phyloP scores from a whole-genome alignment of 1,140 invertebrate genomes.

The Notospermus geniculatus region DNA sequence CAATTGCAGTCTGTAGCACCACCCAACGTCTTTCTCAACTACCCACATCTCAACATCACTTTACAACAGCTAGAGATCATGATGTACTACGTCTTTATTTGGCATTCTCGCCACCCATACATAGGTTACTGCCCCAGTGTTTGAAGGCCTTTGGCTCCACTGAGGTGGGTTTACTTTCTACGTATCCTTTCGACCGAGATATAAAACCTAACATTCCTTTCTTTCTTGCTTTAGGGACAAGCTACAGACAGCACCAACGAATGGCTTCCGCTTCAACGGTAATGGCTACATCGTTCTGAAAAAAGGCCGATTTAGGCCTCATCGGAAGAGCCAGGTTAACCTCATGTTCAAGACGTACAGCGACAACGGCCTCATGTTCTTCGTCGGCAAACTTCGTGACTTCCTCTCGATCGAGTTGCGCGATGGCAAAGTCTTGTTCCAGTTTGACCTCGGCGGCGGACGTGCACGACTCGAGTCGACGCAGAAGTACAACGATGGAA shows the following conservation, averaged over 20 bases:
- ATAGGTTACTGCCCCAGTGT: no score
- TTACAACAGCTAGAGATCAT: no score
- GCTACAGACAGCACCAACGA: slow-evolving; percentile 32
- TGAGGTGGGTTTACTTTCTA: no score
- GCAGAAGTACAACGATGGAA: slow-evolving; percentile 71
- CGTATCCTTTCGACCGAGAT: no score
- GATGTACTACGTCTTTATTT: no score
- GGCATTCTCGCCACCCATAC: no score
- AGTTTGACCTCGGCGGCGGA: slow-evolving; percentile 72
- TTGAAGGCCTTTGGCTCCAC: no score
- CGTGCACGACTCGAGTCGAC: slow-evolving; percentile 59
- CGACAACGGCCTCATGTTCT: slow-evolving; percentile 85
- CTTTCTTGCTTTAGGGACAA: slow-evolving; percentile 27
- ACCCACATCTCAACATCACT: no score
- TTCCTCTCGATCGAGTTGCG: slow-evolving; percentile 83
- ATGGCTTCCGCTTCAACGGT: slow-evolving; percentile 71
- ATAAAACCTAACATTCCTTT: no score
- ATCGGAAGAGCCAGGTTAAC: slow-evolving; percentile 62
- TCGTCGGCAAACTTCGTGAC: slow-evolving; percentile 69
- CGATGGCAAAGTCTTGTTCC: slow-evolving; percentile 67
- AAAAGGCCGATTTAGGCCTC: slow-evolving; percentile 59
- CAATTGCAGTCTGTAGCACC: no score
- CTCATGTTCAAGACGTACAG: slow-evolving; percentile 84
- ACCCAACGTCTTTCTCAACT: no score
- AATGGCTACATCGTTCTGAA: slow-evolving; percentile 75